Evolutionary conservation across 2,113 vertebrate genomes (phyloP), one percentile per base, ranked within the genome.

Genomic region (Tachycineta bicolor): DNA sequence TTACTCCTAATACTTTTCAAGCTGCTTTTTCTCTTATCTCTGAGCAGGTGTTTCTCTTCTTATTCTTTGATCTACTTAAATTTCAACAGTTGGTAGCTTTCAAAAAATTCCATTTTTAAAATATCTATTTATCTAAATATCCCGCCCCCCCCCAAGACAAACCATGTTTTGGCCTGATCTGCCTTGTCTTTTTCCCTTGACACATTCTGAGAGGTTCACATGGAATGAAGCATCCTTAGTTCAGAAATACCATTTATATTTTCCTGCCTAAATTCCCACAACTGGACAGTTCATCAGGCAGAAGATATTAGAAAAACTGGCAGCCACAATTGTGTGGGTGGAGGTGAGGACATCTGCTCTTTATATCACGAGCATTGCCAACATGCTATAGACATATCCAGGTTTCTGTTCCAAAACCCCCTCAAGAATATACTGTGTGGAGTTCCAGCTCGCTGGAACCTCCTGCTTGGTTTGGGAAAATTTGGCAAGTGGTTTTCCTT

Each of bases 311-410:
- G 93, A 93, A 91, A 97, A 96, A 89, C 95, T 97, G 96, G 97
- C 97, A 97, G 74, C 86, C 89, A 73, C 87, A 92, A 96, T 93
- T 47, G 0, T 94, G 96, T 94, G 95, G 95, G 93, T 96, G 95
- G 95, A 96, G 95, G 95, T 96, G 92, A 97, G 96, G 96, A 97
- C 95, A 97, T 97, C 95, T 97, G 97, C 93, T 96, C 96, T 96
- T 92, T 93, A 89, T 95, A 95, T 96, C 86, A 84, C 16, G n/a
- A 93, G 62, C 92, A 9, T 23, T 96, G 96, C 96, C 97, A 97
- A 92, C 88, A 89, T 90, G 78, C 86, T 96, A 89, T 84, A 95
- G 93, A 94, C 95, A 92, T 8, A 92, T 96, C 93, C 95, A 97
- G 92, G 65, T 86, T 96, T 97, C 92, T 95, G 93, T 96, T 97